Conservation (phyloP, 2,797 vertebrate genomes). For the Crypturellus tataupa region DNA sequence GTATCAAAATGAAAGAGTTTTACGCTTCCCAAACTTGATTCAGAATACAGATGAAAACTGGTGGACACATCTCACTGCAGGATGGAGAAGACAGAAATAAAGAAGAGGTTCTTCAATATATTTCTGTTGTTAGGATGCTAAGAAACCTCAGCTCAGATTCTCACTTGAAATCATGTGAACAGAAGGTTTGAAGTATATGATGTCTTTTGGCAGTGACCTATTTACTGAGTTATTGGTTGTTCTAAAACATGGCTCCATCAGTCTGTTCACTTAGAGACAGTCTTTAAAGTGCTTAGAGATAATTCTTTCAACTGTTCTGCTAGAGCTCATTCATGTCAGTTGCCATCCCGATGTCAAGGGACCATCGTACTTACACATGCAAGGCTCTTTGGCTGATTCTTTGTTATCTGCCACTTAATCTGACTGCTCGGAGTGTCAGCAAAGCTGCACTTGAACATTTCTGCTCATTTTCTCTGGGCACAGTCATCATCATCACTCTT, state of each 20-base stretch:
- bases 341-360: neutral
- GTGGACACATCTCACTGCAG: neutral
- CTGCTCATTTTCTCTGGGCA: neutral
- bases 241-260: fast-evolving
- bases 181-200: neutral
- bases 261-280: neutral
- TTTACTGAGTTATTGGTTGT: neutral
- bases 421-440: neutral
- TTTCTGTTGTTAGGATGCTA: neutral
- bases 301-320: neutral
- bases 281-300: neutral
- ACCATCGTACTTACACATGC: neutral
- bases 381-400: neutral
- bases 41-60: neutral
- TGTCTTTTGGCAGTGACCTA: neutral
- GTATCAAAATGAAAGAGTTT: neutral
- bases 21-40: neutral
- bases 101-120: fast-evolving
- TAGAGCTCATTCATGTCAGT: neutral
- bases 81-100: neutral
- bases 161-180: neutral
- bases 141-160: neutral
- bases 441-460: neutral
- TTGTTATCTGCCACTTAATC: neutral
- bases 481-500: neutral